Base-by-base conservation (phyloP, 2,797 vertebrate species). In the Delichon dasypus region DNA sequence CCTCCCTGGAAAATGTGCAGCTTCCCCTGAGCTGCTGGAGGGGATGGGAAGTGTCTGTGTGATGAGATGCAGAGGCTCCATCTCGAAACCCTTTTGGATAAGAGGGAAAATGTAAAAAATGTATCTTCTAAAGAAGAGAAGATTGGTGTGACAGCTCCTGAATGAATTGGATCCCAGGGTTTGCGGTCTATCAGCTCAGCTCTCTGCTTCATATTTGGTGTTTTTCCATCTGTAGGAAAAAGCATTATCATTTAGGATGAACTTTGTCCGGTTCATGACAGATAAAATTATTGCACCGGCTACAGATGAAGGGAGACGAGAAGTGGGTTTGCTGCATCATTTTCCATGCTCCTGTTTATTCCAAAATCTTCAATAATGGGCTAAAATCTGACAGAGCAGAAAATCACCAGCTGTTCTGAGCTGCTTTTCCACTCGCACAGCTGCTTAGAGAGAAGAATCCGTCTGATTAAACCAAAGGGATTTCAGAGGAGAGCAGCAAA, bases 101-200 rank as follows among this genome's bases (percentile, higher is more conserved):
- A 95, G 93, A 92, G 71, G 88, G 93, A 96, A 96, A 94, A 95
- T 95, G 76, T 90, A 19, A 93, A 85, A 96, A 93, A 95, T 89
- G 66, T 62, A n/a, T 79, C 83, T 94, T 93, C 80, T 94, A 64
- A 92, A 88, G 93, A 23, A 72, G 34, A 81, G 67, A 57, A 76
- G 93, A 68, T 58, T 71, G 91, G 18, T 85, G 20, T 75, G 95
- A 92, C 88, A 89, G 91, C 71, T 91, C 77, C 91, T 74, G 85
- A 75, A 85, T 67, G 34, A 74, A 93, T 55, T 81, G 50, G 78
- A 72, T 76, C 65, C 47, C 22, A 4, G 76, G 27, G 36, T 86
- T 96, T 88, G 16, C n/a, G 90, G 89, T 57, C 76, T 40, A 57
- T 64, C 74, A 79, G 3, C 82, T 94, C 86, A 34, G 66, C 80